Evolutionary conservation across 2,797 vertebrate genomes (phyloP), one percentile per base, ranked within the genome.

Genomic region (Rhadinocentrus ornatus): DNA sequence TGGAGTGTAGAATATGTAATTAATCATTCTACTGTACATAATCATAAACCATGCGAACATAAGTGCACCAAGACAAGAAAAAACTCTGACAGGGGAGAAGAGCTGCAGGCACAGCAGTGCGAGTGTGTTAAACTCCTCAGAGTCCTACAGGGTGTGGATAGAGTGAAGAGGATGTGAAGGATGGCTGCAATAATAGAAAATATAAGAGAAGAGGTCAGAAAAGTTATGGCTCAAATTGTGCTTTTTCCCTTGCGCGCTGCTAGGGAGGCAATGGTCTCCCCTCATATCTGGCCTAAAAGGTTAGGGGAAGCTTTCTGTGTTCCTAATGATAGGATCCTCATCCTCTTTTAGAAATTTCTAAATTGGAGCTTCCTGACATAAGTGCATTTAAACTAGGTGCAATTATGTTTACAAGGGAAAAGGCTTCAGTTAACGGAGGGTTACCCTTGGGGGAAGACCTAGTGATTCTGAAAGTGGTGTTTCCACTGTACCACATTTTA

Each of bases 391-490:
- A 88, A 78, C 50, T 64, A 66, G 61, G 59, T 58, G 41, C 69
- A 82, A 89, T 91, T 86, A 81, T 4, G 37, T 18, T 32, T 62
- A 77, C 71, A 67, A 20, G 58, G 26, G 58, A 82, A 60, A 22
- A 35, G 71, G 31, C 58, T 61, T 24, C 7, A 29, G 63, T 62
- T 80, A 78, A 81, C 27, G 48, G 35, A 35, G 83, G 78, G 77
- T 81, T 86, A 87, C 86, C 89, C 86, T 79, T 20, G 5, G 73
- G 89, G 87, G 73, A 86, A 92, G 82, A 86, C 90, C 88, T 88
- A 59, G 31, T 58, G 56, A 66, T 29, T 55, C 58, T 59, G 8
- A 75, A 82, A 75, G 59, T 62, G 39, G 75, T 57, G 59, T 85
- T 88, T 90, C 86, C 63, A 53, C 75, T 71, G 26, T n/a, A 72